phyloP scores from a whole-genome alignment of 2,797 vertebrate species.

The Acipenser oxyrinchus region DNA sequence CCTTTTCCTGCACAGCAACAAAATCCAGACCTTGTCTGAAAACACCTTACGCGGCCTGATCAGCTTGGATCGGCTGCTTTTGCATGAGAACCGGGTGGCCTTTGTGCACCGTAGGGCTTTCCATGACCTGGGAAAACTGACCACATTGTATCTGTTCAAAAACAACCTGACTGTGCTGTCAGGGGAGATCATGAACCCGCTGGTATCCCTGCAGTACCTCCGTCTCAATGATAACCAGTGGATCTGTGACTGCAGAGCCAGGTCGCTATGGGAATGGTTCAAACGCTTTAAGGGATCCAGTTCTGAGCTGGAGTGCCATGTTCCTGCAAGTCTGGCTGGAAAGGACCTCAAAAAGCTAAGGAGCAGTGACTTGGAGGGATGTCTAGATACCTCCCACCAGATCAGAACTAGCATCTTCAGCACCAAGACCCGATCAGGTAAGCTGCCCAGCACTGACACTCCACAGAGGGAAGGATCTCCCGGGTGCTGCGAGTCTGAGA shows the following conservation, averaged over 20 bases:
- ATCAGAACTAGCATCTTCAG: conserved; percentile 70
- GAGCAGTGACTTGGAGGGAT: conserved; percentile 76
- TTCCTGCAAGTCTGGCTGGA: conserved; percentile 68
- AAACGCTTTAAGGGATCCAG: conserved; percentile 92
- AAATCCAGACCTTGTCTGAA: conserved; percentile 85
- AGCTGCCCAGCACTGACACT: conserved; percentile 62
- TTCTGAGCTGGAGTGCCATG: conserved; percentile 81
- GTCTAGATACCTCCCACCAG: conserved; percentile 67
- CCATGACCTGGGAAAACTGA: conserved; percentile 80
- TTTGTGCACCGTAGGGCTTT: conserved; percentile 79
- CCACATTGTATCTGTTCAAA: conserved; percentile 89
- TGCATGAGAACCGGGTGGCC: conserved; percentile 87
- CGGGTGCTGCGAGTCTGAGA: conserved; percentile 83
- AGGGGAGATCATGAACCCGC: conserved; percentile 77
- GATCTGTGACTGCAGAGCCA: conserved; percentile 92
- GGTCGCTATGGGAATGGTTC: conserved; percentile 93
- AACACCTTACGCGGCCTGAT: conserved; percentile 83
- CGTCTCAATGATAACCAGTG: conserved; percentile 94
- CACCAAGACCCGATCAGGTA: conserved; percentile 66
- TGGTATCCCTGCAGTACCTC: conserved; percentile 85
- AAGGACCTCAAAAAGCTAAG: conserved; percentile 83
- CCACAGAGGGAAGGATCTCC: conserved; percentile 59
- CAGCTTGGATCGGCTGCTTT: conserved; percentile 84
- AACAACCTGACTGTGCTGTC: conserved; percentile 87
- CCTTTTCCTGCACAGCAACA: conserved; percentile 94